Percentiles rank a stretch among this genome's conserved stretches.
phyloP scores from a whole-genome alignment of 2,888 invertebrate genomes.

The Chloromyia formosa region DNA sequence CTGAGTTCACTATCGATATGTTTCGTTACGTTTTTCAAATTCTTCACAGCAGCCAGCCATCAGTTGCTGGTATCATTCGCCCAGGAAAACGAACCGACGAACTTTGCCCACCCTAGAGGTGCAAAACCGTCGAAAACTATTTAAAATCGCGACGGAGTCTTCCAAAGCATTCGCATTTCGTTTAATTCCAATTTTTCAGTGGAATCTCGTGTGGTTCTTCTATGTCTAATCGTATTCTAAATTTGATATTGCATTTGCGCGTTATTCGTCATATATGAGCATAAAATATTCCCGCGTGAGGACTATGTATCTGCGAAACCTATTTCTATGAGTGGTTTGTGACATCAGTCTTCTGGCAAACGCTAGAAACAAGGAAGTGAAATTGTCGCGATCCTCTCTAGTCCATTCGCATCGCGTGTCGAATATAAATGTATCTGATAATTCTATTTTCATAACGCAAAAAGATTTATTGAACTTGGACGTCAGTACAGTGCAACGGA shows the following conservation, averaged over 20 bases:
- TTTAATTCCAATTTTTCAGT: no score
- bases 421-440: constrained; percentile 14
- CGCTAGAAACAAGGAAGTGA: constrained; percentile 23
- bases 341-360: no score
- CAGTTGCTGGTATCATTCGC: neutral
- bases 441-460: constrained; percentile 40
- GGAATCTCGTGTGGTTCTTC: no score
- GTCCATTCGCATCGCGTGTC: no score
- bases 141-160: no score
- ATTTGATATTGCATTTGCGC: no score
- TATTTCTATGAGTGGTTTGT: constrained; percentile 28
- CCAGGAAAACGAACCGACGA: neutral
- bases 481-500: constrained; percentile 12
- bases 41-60: constrained; percentile 1
- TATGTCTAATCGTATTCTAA: no score
- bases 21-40: constrained; percentile 24
- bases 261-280: no score
- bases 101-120: neutral
- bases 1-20: neutral
- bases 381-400: neutral
- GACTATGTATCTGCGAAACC: neutral
- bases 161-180: no score
- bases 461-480: constrained; percentile 38
- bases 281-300: no score
- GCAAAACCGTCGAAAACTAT: no score